These are phyloP conservation scores for Apodemus agrarius DNA, from an alignment of 2,797 vertebrate genomes.

Conservation along the genomic window DNA sequence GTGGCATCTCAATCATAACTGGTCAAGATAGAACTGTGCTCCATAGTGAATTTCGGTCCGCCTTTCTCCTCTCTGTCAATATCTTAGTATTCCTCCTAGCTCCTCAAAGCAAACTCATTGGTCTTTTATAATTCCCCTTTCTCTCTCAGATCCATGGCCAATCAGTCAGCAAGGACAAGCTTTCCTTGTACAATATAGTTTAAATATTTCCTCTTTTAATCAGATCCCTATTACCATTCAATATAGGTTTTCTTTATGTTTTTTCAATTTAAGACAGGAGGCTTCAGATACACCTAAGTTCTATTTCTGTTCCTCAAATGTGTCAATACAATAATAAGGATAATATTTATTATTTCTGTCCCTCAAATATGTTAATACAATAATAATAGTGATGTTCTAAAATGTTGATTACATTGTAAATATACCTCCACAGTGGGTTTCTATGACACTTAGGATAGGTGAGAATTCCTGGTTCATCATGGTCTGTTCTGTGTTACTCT, in stretches of 20 bases:
- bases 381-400: background rate
- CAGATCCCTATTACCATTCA: background rate
- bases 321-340: background rate
- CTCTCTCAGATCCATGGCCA: background rate
- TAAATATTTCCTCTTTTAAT: background rate
- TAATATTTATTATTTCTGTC: background rate
- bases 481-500: background rate
- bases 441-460: background rate
- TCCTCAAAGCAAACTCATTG: background rate
- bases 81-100: background rate
- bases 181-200: background rate
- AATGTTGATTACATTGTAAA: background rate
- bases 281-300: background rate
- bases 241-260: background rate
- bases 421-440: background rate
- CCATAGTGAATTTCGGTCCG: background rate
- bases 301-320: background rate
- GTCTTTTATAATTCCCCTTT: background rate
- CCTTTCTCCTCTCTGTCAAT: background rate
- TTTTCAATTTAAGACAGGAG: background rate
- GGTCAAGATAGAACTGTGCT: background rate
- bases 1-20: background rate
- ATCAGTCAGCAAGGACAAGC: background rate
- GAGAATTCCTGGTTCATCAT: background rate
- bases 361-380: background rate